Evolutionary conservation across 2,113 vertebrate species (phyloP).

Genomic region (Lipophrys pholis): DNA sequence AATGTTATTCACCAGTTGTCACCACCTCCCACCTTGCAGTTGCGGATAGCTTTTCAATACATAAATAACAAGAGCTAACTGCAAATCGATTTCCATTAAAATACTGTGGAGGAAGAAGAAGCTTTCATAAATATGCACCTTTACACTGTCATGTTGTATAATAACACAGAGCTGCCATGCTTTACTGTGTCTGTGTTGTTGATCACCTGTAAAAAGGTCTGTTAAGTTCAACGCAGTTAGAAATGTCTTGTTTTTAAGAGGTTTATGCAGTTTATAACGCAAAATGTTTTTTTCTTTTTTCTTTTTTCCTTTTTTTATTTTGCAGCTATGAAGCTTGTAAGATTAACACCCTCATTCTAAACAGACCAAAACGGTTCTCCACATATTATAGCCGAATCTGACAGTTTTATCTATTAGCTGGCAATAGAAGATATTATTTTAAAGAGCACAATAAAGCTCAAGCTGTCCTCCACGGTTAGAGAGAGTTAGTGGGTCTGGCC

Average conservation of each 20-base stretch:
- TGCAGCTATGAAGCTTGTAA: not conserved
- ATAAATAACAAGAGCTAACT: slow-evolving; percentile 14
- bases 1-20: slow-evolving; percentile 5
- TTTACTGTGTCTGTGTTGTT: not conserved
- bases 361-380: slow-evolving; percentile 5
- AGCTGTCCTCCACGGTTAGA: slow-evolving; percentile 24
- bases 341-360: not conserved
- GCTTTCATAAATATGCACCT: not conserved
- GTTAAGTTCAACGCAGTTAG: not conserved
- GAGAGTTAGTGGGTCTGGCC: slow-evolving; percentile 36
- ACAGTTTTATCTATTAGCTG: slow-evolving; percentile 40
- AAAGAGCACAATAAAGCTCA: slow-evolving; percentile 43
- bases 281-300: not conserved
- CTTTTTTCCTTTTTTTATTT: not conserved
- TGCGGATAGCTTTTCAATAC: not conserved
- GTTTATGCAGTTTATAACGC: not conserved
- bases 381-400: slow-evolving; percentile 19
- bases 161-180: not conserved
- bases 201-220: not conserved
- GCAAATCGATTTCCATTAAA: slow-evolving; percentile 34
- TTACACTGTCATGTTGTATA: not conserved
- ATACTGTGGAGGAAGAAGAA: not conserved
- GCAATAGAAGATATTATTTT: slow-evolving; percentile 43
- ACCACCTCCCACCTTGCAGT: not conserved
- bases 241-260: not conserved